Percentiles rank a stretch among this genome's conserved stretches.
These are phyloP conservation scores for Odontocerum albicorne DNA, from an alignment of 2,888 invertebrate species.

Conservation along the genomic window DNA sequence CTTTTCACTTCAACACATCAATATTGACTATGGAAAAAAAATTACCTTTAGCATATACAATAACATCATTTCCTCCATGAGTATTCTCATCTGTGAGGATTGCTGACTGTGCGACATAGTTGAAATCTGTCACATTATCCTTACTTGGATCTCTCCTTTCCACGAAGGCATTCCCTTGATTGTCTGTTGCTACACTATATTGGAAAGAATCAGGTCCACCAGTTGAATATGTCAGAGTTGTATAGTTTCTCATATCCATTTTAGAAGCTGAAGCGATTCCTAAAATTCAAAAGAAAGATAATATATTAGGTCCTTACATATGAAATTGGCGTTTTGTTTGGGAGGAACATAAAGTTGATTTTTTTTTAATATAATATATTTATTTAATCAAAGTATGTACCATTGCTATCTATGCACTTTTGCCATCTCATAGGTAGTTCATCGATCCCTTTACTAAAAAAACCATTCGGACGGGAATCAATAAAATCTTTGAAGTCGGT, in stretches of 20 bases:
- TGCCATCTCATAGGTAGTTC: no score
- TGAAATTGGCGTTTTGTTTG: no score
- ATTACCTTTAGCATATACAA: slow-evolving; percentile 76
- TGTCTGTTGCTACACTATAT: slow-evolving; percentile 43
- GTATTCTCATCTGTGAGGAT: slow-evolving; percentile 72
- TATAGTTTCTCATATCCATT: slow-evolving; percentile 68
- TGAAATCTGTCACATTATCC: slow-evolving; percentile 62
- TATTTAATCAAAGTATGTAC: no score
- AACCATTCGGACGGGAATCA: no score
- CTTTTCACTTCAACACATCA: no score
- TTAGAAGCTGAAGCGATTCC: slow-evolving; percentile 65
- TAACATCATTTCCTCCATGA: slow-evolving; percentile 85
- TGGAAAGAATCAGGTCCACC: slow-evolving; percentile 73
- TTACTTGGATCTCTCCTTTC: slow-evolving; percentile 62
- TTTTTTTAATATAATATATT: no score
- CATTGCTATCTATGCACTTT: no score
- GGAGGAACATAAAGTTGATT: no score
- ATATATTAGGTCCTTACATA: no score
- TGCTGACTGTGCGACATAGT: slow-evolving; percentile 73
- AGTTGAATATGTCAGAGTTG: slow-evolving; percentile 75
- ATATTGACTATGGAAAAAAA: background rate
- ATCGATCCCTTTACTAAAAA: no score
- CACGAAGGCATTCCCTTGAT: slow-evolving; percentile 44
- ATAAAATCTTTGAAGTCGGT: no score
- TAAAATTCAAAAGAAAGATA: slow-evolving; percentile 44